Evolutionary conservation across 2,888 invertebrate species (phyloP).

Genomic region (Himalopsyche anomala): DNA sequence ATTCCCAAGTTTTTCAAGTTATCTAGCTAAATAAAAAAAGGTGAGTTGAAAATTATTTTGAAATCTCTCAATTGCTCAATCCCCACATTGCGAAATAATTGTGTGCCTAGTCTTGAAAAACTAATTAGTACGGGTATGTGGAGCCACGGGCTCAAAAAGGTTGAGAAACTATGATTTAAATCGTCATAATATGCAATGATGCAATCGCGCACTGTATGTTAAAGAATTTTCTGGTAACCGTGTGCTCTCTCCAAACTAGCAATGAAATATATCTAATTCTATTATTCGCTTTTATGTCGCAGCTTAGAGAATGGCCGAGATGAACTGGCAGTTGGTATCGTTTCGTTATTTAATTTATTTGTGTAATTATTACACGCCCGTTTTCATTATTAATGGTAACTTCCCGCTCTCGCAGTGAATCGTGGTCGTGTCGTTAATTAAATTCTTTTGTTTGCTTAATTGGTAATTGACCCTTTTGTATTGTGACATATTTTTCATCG

Average conservation of each 20-base stretch:
- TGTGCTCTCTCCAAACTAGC: not conserved
- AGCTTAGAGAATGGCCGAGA: not conserved
- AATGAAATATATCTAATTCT: not conserved
- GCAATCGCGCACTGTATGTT: too few species aligned
- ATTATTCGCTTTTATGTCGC: not conserved
- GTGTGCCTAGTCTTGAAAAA: too few species aligned
- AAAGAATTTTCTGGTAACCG: not conserved
- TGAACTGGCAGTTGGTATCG: not conserved
- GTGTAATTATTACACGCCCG: not conserved
- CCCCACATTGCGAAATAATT: too few species aligned
- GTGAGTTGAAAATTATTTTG: too few species aligned
- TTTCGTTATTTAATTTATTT: slow-evolving; percentile 11
- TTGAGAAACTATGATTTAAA: too few species aligned
- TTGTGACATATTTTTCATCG: not conserved
- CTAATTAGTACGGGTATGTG: too few species aligned
- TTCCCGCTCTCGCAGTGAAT: not conserved
- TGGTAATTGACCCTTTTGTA: slow-evolving; percentile 22
- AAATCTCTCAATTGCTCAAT: too few species aligned
- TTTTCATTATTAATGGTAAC: not conserved
- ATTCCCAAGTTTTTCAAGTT: too few species aligned
- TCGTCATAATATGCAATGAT: too few species aligned
- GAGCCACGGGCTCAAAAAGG: too few species aligned
- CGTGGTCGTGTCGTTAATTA: not conserved
- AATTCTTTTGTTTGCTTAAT: slow-evolving; percentile 24
- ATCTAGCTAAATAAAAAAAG: too few species aligned